Conservation (phyloP, 2,888 invertebrate genomes). For the Erebia aethiops region DNA sequence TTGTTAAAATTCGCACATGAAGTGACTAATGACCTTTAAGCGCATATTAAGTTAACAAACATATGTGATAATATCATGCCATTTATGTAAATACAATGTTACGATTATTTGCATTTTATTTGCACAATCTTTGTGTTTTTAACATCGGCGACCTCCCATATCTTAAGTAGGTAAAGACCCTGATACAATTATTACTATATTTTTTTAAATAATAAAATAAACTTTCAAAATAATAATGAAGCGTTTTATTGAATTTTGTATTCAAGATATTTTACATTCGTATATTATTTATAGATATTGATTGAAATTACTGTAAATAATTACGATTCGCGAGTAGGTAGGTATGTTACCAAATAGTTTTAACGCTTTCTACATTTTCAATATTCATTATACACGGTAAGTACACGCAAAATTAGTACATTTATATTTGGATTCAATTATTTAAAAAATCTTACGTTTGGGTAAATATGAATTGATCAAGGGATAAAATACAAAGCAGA, state of each 20-base stretch:
- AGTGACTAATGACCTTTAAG: not conserved
- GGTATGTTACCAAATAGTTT: not conserved
- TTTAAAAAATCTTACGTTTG: too few relatives aligned
- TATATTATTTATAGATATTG: not conserved
- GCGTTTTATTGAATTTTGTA: not conserved
- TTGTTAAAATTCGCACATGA: not conserved
- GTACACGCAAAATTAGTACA: not conserved
- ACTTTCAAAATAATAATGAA: not conserved
- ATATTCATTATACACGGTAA: not conserved
- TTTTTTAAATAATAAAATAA: not conserved
- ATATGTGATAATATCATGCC: not conserved
- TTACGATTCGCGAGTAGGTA: not conserved
- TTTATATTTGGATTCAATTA: too few relatives aligned
- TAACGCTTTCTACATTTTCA: constrained; percentile 2
- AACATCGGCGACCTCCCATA: not conserved
- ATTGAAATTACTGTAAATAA: constrained; percentile 3
- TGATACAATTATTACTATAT: not conserved
- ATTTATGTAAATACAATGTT: not conserved
- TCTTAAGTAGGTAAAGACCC: not conserved
- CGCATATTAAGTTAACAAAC: not conserved
- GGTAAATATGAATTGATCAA: too few relatives aligned
- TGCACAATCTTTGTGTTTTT: not conserved
- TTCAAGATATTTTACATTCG: not conserved
- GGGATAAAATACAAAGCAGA: too few relatives aligned
- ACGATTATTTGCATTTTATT: constrained; percentile 8